A percentile compares a stretch with the other conserved stretches of the same genome.
These are phyloP conservation scores for Neoaliturus tenellus DNA, from an alignment of 2,888 invertebrate species.

Conservation along the genomic window DNA sequence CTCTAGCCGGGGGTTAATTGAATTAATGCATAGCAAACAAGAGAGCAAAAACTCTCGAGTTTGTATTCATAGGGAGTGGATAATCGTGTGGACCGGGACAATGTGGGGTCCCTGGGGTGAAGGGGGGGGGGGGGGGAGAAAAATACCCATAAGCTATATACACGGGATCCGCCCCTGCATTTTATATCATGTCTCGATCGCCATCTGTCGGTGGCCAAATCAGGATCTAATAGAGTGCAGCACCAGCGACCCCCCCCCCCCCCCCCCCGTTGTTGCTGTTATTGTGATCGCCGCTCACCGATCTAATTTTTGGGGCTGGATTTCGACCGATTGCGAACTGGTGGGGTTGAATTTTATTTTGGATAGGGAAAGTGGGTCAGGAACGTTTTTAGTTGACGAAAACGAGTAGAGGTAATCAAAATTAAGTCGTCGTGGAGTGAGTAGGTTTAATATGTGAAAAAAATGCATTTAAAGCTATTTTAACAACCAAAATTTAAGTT, in stretches of 20 bases:
- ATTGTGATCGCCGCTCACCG: slow-evolving; percentile 44
- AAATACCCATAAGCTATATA: slow-evolving; percentile 57
- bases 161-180: slow-evolving; percentile 42
- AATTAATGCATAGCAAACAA: slow-evolving; percentile 42
- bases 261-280: slow-evolving; percentile 31
- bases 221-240: slow-evolving; percentile 56
- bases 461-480: no score
- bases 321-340: no score
- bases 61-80: slow-evolving; percentile 40
- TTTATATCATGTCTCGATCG: slow-evolving; percentile 47
- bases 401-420: no score
- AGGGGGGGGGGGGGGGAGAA: slow-evolving; percentile 35
- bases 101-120: slow-evolving; percentile 5
- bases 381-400: no score
- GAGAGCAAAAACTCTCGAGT: background rate
- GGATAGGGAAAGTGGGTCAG: no score
- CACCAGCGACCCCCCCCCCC: background rate
- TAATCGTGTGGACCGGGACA: slow-evolving; percentile 34
- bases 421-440: no score
- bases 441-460: no score
- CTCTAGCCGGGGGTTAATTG: slow-evolving; percentile 1
- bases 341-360: no score
- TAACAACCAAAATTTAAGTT: no score
- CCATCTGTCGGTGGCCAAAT: slow-evolving; percentile 57
- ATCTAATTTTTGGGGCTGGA: no score